Evolutionary conservation across 2,113 vertebrate species (phyloP), one percentile per base, ranked within the genome.

Genomic region (Stomatorhinus ivindoensis): DNA sequence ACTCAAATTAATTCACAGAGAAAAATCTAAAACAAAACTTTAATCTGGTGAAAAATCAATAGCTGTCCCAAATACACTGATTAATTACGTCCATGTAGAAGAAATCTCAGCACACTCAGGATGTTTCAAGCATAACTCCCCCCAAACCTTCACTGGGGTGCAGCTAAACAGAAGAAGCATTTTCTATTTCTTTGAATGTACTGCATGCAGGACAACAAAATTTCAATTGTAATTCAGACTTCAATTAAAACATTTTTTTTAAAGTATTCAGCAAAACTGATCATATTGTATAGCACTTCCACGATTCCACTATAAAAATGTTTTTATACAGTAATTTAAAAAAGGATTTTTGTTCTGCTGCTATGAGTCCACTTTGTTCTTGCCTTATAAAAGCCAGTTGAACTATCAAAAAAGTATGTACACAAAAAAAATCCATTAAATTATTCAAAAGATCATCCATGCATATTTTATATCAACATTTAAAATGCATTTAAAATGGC

Each of bases 41-140:
- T 86, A 89, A 80, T 89, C 86, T 86, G 80, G 80, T 58, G 44
- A 83, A 89, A 80, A 89, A 90, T 91, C 90, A 88, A 92, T 92
- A 83, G 84, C 73, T 58, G 80, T 86, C 53, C 55, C 89, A 91
- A 92, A 91, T 91, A 90, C 73, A 69, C 80, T 91, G 91, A 92
- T 92, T 92, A 89, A 91, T 92, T 91, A 90, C 46, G 65, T 88
- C 89, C 9, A 69, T 31, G 76, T 82, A 39, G 73, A 53, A 86
- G 31, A 90, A 90, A 44, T 88, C 88, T 84, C 42, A 10, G 3
- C 9, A 69, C 11, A 65, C 42, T 55, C 11, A 44, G 10, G 51
- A 55, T 58, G 24, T 31, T 21, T 80, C 11, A 55, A 21, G 1
- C 11, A 58, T 11, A 13, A 88, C 86, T 86, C 3, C 27, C 17